A percentile compares a stretch with the other conserved stretches of the same genome.
Conservation (phyloP, 2,113 vertebrate species). For the Noctilio leporinus region DNA sequence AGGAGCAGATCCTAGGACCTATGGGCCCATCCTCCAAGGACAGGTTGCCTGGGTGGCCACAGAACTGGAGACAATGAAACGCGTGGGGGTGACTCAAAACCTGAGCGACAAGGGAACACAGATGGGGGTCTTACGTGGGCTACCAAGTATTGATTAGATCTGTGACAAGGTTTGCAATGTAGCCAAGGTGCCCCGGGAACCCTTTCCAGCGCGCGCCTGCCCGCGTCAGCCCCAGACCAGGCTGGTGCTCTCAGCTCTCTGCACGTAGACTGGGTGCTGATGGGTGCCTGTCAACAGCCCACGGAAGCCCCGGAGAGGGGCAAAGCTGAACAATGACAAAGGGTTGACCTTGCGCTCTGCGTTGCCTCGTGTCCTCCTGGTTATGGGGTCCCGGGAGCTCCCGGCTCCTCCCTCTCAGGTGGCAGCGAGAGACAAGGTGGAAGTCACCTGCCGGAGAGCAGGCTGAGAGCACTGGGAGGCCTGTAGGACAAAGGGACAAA, state of each 20-base stretch:
- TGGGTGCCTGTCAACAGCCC: neutral
- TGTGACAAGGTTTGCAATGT: neutral
- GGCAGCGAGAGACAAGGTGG: neutral
- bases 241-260: neutral
- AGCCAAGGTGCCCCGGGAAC: neutral
- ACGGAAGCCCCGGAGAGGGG: neutral
- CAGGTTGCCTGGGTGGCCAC: rapidly evolving
- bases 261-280: neutral
- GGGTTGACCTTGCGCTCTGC: rapidly evolving
- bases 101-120: neutral
- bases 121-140: neutral
- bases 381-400: neutral
- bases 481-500: neutral
- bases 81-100: neutral
- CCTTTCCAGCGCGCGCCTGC: neutral
- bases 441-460: neutral
- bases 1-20: neutral
- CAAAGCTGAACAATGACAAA: neutral
- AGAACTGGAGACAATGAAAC: neutral
- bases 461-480: rapidly evolving
- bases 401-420: neutral
- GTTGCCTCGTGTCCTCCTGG: rapidly evolving
- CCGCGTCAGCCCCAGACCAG: neutral
- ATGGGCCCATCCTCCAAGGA: neutral
- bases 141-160: neutral